Conservation (phyloP, 2,113 vertebrate genomes). For the Pomatostomus ruficeps region DNA sequence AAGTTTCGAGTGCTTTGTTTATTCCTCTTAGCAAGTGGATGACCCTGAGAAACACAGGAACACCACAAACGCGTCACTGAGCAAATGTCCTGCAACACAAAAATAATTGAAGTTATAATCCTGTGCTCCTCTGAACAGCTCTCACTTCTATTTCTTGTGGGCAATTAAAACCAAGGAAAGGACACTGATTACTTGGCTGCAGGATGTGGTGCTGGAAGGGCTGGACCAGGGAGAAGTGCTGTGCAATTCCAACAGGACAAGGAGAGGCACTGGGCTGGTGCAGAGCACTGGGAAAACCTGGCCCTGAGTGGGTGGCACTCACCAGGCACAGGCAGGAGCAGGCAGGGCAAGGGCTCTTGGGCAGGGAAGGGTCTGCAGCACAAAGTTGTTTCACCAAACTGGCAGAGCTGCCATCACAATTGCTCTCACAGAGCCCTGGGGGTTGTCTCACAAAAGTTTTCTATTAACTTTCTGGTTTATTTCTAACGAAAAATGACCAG, state of each 20-base stretch:
- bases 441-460: background rate
- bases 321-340: background rate
- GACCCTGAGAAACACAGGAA: background rate
- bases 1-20: background rate
- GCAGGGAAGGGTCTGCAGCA: background rate
- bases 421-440: background rate
- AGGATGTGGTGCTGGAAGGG: background rate
- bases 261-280: background rate
- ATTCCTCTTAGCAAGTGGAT: background rate
- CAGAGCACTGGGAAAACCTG: background rate
- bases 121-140: background rate
- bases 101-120: background rate
- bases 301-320: background rate
- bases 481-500: background rate
- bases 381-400: background rate
- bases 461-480: background rate
- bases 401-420: background rate
- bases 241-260: background rate
- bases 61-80: background rate
- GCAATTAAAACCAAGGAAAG: background rate
- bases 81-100: background rate
- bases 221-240: background rate
- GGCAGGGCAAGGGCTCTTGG: background rate
- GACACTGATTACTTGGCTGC: background rate
- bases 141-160: background rate